Evolutionary conservation across 1,140 invertebrate species (phyloP), one percentile per base, ranked within the genome.

Genomic region (Drosophila sp.): DNA sequence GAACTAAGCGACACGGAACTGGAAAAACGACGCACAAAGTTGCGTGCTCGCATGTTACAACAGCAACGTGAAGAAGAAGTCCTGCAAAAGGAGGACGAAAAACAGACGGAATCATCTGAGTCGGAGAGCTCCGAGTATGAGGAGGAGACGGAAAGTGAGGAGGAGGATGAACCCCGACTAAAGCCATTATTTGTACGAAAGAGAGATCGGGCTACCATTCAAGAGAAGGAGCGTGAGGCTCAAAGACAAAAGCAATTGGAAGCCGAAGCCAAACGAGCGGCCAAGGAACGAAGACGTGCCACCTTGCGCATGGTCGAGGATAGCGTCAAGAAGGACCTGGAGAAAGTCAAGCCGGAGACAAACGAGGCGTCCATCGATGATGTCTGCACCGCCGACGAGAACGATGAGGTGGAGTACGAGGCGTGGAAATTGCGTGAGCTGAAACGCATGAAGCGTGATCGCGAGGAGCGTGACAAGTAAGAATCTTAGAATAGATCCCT

Each of bases 141-240:
- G 64, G 96, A 96, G 76, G 94, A 95, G 46, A 94, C 94, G 5
- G 94, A 94, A 43, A 94, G 93, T 81, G 94, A 94, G 32, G 95
- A 95, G 58, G 95, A 96, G 21, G 90, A 92, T 41, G 92, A 89
- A 0, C 97, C 98, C 0, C 93, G 98, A 62, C 94, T 99, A 6
- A 99, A 99, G 90, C 99, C 99, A 4, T 96, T 99, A 0, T 99
- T 99, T 94, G 98, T 99, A 0, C 94, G 97, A 69, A 99, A 99
- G 90, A 95, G 95, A 72, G 98, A 99, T 90, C 94, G 99, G 69
- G 96, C 99, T 41, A 99, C 99, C 4, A 96, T 99, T 36, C 96
- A 97, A 80, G 98, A 99, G 90, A 96, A 97, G 82, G 98, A 99
- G 90, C 95, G 96, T 51, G 97, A 98, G 92, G 95, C 95, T 43